Conservation (phyloP, 2,113 vertebrate species). For the Tringa solitaria region DNA sequence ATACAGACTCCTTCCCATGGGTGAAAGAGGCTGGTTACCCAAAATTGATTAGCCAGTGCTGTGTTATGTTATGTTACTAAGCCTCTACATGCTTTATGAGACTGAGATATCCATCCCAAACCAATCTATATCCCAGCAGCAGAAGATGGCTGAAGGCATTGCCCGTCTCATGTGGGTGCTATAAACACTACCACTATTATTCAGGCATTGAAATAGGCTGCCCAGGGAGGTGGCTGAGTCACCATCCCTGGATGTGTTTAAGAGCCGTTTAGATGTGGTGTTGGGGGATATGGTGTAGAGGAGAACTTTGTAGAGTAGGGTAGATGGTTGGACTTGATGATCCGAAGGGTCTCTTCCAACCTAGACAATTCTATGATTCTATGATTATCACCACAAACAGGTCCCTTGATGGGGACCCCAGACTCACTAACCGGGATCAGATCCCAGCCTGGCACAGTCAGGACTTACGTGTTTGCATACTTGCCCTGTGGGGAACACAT, state of each 20-base stretch:
- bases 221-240: no score
- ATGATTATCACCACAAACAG: neutral
- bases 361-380: no score
- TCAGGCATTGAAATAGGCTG: no score
- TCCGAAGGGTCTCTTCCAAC: no score
- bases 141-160: neutral
- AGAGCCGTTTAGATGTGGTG: no score
- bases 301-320: no score
- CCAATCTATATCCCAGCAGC: neutral
- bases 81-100: neutral
- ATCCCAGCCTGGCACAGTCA: neutral
- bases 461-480: neutral
- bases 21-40: neutral
- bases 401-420: neutral
- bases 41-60: neutral
- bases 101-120: neutral
- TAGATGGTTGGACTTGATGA: no score
- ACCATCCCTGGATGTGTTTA: no score
- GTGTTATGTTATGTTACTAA: neutral
- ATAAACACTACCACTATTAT: neutral
- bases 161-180: neutral
- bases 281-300: no score
- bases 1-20: neutral
- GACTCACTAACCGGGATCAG: accelerated
- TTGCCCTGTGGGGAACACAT: accelerated